Percentiles rank a stretch among this genome's conserved stretches.
Conservation (phyloP, 2,797 vertebrate species). For the Macropus fuliginosus region DNA sequence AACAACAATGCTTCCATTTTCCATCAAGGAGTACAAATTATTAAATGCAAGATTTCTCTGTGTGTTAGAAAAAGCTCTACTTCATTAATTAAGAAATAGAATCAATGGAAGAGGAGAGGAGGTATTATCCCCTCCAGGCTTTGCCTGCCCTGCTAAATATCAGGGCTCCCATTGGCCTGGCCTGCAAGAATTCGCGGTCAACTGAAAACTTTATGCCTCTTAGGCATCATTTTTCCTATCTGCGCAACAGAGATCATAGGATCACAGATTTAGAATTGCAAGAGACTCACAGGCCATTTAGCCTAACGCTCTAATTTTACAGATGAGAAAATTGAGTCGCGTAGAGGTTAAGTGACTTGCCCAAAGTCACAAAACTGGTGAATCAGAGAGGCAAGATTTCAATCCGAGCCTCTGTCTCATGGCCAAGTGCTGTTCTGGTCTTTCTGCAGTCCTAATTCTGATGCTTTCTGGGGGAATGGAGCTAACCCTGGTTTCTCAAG, state of each 20-base stretch:
- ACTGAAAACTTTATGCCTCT: background rate
- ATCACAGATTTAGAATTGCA: background rate
- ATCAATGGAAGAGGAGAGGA: fast-evolving
- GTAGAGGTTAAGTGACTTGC: background rate
- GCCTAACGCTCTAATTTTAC: background rate
- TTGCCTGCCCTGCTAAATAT: background rate
- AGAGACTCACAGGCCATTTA: background rate
- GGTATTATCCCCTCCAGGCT: background rate
- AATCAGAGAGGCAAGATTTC: background rate
- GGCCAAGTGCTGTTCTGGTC: background rate
- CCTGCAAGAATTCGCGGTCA: background rate
- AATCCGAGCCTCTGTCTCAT: background rate
- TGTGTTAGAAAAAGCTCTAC: background rate
- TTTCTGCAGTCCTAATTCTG: background rate
- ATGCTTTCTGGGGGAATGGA: background rate
- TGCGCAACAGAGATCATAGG: background rate
- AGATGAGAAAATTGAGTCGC: background rate
- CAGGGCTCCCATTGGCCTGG: background rate
- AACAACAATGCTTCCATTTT: conserved; percentile 44
- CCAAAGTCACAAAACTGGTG: background rate
- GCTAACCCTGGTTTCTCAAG: background rate
- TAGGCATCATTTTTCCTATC: background rate
- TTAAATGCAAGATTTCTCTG: background rate
- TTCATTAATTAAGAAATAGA: background rate
- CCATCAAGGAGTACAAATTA: conserved; percentile 17